Percentiles rank a stretch among this genome's conserved stretches.
These are phyloP conservation scores for Vanessa tameamea DNA, from an alignment of 1,140 invertebrate species.

Conservation along the genomic window DNA sequence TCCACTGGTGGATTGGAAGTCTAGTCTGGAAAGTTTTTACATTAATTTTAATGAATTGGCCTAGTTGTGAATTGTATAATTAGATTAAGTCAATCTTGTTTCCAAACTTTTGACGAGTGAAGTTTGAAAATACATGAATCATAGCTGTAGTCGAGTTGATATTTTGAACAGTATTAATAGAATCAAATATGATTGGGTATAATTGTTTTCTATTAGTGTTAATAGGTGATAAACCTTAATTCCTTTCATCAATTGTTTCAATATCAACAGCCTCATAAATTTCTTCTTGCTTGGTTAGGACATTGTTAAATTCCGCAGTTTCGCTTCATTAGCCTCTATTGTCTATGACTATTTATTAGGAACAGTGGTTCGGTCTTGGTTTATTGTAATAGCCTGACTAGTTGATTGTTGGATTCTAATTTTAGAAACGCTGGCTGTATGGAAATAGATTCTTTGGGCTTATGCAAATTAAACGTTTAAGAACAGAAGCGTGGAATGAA, in stretches of 20 bases:
- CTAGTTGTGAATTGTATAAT: too few species aligned
- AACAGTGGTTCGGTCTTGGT: conserved; percentile 22
- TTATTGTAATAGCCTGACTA: conserved; percentile 36
- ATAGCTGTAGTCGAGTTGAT: not conserved
- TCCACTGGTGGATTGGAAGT: too few species aligned
- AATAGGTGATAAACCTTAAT: conserved; percentile 30
- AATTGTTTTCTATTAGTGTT: conserved; percentile 29
- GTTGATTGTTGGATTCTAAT: conserved; percentile 29
- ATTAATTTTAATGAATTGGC: too few species aligned
- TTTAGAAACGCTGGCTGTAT: conserved; percentile 21
- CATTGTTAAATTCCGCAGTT: conserved; percentile 29
- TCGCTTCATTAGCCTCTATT: conserved; percentile 36
- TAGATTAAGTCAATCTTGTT: not conserved
- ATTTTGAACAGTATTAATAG: conserved; percentile 14
- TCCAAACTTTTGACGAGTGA: not conserved
- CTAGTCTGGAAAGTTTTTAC: too few species aligned
- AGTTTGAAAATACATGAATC: not conserved
- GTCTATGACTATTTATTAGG: conserved; percentile 51
- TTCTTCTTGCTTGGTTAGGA: conserved; percentile 24
- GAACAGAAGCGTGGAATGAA: conserved; percentile 1
- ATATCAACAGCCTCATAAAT: conserved; percentile 24
- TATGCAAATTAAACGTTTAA: conserved; percentile 14
- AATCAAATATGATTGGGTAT: conserved; percentile 22
- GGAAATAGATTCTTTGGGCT: conserved; percentile 10
- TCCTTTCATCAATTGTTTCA: conserved; percentile 32